Conservation (phyloP, 2,888 invertebrate species). For the Rotaria macrura region DNA sequence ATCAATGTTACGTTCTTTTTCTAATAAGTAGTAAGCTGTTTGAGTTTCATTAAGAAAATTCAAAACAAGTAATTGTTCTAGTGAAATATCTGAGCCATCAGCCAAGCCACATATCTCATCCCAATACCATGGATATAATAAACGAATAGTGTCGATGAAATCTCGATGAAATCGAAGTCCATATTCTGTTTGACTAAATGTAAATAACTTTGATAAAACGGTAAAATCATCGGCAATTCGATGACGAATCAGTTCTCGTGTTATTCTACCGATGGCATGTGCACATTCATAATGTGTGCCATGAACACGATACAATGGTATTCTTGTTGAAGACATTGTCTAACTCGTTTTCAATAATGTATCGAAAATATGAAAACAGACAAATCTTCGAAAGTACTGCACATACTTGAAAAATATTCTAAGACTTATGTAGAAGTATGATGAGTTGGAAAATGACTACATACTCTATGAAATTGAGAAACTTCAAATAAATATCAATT, state of each 20-base stretch:
- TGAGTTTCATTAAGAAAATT: background rate
- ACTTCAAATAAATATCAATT: too few species aligned
- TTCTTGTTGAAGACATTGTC: background rate
- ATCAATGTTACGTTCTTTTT: background rate
- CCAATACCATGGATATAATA: slow-evolving; percentile 26
- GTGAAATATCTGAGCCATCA: slow-evolving; percentile 20
- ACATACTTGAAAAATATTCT: too few species aligned
- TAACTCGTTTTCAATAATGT: background rate
- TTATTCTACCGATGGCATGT: background rate
- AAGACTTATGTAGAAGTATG: too few species aligned
- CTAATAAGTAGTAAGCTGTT: background rate
- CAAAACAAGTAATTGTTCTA: slow-evolving; percentile 19
- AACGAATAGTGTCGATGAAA: background rate
- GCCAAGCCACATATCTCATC: slow-evolving; percentile 28
- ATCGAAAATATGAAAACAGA: background rate
- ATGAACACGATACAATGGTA: slow-evolving; percentile 14
- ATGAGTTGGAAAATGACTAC: too few species aligned
- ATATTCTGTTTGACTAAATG: background rate
- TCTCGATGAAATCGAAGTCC: background rate
- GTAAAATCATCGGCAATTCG: background rate
- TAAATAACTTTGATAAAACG: background rate
- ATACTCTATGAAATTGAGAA: too few species aligned
- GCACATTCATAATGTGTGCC: slow-evolving; percentile 32
- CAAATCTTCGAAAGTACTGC: too few species aligned
- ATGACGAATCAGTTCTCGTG: background rate